Conservation (phyloP, 2,888 invertebrate species). For the Megaustenia siamemsis region DNA sequence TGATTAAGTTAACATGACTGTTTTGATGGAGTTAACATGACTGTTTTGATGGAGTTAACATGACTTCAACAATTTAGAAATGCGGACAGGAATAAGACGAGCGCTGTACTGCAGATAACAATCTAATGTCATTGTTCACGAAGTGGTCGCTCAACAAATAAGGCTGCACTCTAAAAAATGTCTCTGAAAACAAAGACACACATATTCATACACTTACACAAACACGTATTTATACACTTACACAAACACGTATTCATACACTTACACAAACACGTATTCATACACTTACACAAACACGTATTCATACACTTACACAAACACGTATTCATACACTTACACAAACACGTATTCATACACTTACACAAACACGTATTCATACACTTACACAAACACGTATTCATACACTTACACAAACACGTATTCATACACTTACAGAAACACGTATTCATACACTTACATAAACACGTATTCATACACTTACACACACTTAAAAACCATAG, state of each 20-base stretch:
- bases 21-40: too few species aligned
- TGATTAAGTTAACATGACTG: too few species aligned
- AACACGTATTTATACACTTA: too few species aligned
- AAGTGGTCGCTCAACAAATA: too few species aligned
- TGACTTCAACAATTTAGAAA: too few species aligned
- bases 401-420: neutral
- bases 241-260: neutral
- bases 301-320: constrained; percentile 14
- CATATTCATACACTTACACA: neutral
- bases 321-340: neutral
- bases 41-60: too few species aligned
- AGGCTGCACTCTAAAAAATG: too few species aligned
- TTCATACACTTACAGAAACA: constrained; percentile 28
- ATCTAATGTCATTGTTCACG: too few species aligned
- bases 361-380: neutral
- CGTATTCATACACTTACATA: too few species aligned
- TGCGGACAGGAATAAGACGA: too few species aligned
- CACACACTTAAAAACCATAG: constrained; percentile 2
- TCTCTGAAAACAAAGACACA: too few species aligned
- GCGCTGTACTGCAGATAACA: too few species aligned
- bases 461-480: constrained; percentile 24
- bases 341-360: constrained; percentile 13
- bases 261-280: neutral
- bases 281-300: neutral
- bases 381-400: neutral